Evolutionary conservation across 2,888 invertebrate species (phyloP).

Genomic region (Drosophila anomelani): DNA sequence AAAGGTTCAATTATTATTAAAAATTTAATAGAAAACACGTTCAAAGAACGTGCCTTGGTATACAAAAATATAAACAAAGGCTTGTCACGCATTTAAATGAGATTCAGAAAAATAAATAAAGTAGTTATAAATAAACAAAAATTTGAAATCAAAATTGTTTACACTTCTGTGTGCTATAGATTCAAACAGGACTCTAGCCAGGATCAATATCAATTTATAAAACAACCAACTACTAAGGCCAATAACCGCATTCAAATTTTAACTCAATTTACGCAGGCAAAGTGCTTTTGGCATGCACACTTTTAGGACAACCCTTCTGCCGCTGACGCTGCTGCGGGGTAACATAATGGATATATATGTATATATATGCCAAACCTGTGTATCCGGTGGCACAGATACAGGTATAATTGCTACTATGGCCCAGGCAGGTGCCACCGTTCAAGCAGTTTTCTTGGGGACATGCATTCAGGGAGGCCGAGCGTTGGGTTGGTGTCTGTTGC

Average conservation of each 20-base stretch:
- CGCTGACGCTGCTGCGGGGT: constrained; percentile 2
- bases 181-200: constrained; percentile 2
- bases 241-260: constrained; percentile 38
- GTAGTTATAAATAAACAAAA: background rate
- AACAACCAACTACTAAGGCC: constrained; percentile 12
- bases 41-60: background rate
- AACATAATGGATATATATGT: constrained; percentile 18
- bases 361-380: constrained; percentile 86
- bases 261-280: constrained; percentile 11
- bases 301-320: constrained; percentile 46
- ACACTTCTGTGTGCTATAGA: background rate
- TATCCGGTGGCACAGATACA: constrained; percentile 90
- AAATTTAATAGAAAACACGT: background rate
- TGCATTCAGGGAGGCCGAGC: constrained; percentile 84
- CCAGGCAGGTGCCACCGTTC: constrained; percentile 90
- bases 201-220: constrained; percentile 9
- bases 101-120: background rate
- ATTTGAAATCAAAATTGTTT: background rate
- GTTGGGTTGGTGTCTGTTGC: constrained; percentile 66
- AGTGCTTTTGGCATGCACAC: constrained; percentile 25
- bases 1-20: background rate
- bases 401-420: constrained; percentile 87
- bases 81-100: too few species aligned
- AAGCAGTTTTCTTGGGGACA: constrained; percentile 87
- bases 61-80: background rate